phyloP scores from a whole-genome alignment of 2,113 vertebrate genomes.

The Condylura cristata region DNA sequence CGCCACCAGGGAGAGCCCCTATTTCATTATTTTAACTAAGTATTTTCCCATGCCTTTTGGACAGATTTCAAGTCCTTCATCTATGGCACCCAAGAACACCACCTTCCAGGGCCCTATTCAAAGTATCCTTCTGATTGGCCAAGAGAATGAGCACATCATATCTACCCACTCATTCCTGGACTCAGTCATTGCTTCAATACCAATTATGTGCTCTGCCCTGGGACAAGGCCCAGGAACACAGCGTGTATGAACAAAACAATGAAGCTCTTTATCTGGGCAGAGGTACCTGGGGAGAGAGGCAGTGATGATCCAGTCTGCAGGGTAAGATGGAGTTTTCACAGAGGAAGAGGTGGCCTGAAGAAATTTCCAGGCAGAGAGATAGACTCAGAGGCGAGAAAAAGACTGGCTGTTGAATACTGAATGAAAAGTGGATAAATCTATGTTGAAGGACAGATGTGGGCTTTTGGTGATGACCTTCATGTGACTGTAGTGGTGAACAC shows the following conservation, averaged over 20 bases:
- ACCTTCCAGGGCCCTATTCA: background rate
- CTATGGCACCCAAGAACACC: background rate
- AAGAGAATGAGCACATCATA: background rate
- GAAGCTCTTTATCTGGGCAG: background rate
- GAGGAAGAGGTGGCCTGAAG: background rate
- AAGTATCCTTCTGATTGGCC: background rate
- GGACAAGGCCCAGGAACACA: background rate
- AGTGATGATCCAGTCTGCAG: background rate
- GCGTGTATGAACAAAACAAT: background rate
- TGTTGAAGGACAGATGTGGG: too few relatives aligned
- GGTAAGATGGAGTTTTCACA: background rate
- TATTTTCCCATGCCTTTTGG: background rate
- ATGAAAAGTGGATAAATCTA: background rate
- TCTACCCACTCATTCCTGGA: background rate
- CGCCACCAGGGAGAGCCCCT: too few relatives aligned
- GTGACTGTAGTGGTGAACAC: too few relatives aligned
- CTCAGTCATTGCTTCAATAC: background rate
- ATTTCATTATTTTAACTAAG: background rate
- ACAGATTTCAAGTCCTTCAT: slow-evolving; percentile 2
- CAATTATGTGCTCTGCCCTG: background rate
- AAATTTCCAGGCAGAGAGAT: background rate
- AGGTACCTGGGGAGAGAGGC: background rate
- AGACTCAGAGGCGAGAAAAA: background rate
- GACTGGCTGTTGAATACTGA: background rate
- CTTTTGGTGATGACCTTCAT: too few relatives aligned